phyloP scores from a whole-genome alignment of 2,797 vertebrate genomes.

The Danionella dracula region DNA sequence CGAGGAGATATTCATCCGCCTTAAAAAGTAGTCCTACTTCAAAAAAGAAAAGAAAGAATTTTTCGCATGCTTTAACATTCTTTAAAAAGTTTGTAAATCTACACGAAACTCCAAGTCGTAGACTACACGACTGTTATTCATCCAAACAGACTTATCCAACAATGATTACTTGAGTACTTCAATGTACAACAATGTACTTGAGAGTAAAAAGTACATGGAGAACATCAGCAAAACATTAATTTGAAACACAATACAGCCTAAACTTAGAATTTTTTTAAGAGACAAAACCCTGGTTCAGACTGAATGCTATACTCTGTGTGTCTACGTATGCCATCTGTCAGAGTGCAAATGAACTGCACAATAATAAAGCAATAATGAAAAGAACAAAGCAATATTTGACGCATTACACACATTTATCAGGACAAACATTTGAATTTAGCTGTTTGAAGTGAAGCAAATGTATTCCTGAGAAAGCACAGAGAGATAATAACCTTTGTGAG shows the following conservation, averaged over 20 bases:
- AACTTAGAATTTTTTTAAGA: too few species aligned
- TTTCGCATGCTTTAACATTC: too few species aligned
- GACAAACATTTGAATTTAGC: not conserved
- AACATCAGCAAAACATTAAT: too few species aligned
- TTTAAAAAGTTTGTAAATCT: too few species aligned
- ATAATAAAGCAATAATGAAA: constrained; percentile 27
- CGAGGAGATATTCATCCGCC: not conserved
- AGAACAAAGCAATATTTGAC: constrained; percentile 14
- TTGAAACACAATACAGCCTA: too few species aligned
- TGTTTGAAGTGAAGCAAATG: constrained; percentile 12
- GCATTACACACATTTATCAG: not conserved
- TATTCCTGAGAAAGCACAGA: constrained; percentile 13
- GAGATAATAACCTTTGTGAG: not conserved
- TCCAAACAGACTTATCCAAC: too few species aligned
- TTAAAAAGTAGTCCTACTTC: not conserved
- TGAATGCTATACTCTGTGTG: not conserved
- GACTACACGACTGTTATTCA: too few species aligned
- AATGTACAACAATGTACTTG: too few species aligned
- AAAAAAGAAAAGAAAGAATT: too few species aligned
- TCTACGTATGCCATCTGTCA: not conserved
- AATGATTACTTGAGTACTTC: too few species aligned
- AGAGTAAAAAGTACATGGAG: too few species aligned
- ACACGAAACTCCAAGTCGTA: too few species aligned
- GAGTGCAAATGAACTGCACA: not conserved
- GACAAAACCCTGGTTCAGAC: not conserved